phyloP scores from a whole-genome alignment of 2,113 vertebrate genomes.

The Pogonocichla stellata region DNA sequence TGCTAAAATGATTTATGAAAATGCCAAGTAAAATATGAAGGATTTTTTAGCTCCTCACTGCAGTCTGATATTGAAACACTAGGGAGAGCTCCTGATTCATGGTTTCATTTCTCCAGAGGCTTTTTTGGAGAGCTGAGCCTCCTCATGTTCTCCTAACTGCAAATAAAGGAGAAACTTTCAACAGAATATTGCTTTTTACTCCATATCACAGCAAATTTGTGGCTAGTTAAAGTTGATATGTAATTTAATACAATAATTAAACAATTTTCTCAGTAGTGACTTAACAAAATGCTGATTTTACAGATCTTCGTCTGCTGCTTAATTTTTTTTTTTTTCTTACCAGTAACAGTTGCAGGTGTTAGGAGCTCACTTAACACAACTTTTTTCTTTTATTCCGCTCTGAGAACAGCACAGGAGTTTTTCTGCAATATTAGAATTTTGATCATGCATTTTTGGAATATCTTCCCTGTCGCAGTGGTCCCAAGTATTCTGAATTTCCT shows the following conservation, averaged over 20 bases:
- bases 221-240: not conserved
- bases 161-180: not conserved
- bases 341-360: not conserved
- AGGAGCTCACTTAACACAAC: not conserved
- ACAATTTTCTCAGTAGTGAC: not conserved
- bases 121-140: not conserved
- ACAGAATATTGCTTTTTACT: not conserved
- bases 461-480: not conserved
- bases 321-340: not conserved
- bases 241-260: not conserved
- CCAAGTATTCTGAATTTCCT: conserved; percentile 60
- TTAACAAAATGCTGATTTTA: not conserved
- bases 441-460: conserved; percentile 34
- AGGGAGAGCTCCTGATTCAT: conserved; percentile 43
- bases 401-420: not conserved
- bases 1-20: not conserved
- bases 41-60: not conserved
- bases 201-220: not conserved
- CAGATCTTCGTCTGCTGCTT: not conserved
- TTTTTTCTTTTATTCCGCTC: not conserved
- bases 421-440: not conserved
- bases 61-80: conserved; percentile 3
- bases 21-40: not conserved
- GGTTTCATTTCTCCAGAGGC: not conserved
- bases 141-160: not conserved